Percentiles rank a stretch among this genome's conserved stretches.
Evolutionary conservation across 2,888 invertebrate genomes (phyloP).

Genomic region (Orthosia gothica): DNA sequence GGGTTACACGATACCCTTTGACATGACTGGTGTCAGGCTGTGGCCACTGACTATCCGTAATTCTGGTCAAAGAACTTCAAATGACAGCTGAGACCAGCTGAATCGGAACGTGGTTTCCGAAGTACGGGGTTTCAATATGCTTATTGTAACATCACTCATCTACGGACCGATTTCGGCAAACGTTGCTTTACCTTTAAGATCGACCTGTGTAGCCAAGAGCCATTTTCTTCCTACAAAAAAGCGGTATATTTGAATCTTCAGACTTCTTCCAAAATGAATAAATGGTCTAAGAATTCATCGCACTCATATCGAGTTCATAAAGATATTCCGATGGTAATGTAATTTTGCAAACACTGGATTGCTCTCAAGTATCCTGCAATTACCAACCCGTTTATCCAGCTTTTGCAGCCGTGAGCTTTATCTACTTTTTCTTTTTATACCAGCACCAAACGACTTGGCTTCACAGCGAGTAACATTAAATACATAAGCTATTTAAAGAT

Average conservation of each 20-base stretch:
- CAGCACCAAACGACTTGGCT: not conserved
- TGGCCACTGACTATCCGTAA: too few relatives aligned
- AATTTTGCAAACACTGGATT: not conserved
- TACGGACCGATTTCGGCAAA: too few relatives aligned
- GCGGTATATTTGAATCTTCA: not conserved
- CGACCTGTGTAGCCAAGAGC: too few relatives aligned
- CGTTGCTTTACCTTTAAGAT: too few relatives aligned
- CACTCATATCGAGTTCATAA: constrained; percentile 2
- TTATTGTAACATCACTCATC: too few relatives aligned
- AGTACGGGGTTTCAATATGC: too few relatives aligned
- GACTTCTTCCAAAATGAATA: not conserved
- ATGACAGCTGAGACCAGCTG: too few relatives aligned
- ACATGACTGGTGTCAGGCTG: too few relatives aligned
- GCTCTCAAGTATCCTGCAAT: not conserved
- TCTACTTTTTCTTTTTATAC: not conserved
- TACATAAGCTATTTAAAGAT: not conserved
- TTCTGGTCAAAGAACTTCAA: too few relatives aligned
- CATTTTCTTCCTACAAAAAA: not conserved
- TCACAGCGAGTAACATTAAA: not conserved
- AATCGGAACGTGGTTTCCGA: too few relatives aligned
- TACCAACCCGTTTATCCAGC: constrained; percentile 34
- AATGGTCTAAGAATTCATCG: not conserved
- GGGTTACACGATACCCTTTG: too few relatives aligned
- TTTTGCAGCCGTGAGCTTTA: constrained; percentile 8
- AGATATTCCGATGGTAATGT: not conserved